phyloP scores from a whole-genome alignment of 1,140 invertebrate genomes.

The Lucilia sericata region DNA sequence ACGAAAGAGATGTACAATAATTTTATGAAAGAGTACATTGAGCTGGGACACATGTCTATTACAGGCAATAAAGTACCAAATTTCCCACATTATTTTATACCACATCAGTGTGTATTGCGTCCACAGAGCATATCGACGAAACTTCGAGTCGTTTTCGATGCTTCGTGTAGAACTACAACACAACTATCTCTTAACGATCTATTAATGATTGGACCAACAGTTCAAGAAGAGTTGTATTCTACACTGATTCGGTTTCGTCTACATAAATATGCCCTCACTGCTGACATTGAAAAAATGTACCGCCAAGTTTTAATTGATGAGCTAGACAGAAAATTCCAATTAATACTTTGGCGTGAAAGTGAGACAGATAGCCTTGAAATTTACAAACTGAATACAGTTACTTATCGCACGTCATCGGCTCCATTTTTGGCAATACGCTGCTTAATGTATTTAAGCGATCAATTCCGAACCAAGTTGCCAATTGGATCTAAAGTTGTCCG shows the following conservation, averaged over 20 bases:
- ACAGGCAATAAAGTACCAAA: constrained; percentile 51
- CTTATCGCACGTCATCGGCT: constrained; percentile 60
- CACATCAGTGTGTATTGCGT: constrained; percentile 47
- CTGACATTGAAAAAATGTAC: constrained; percentile 61
- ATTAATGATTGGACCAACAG: constrained; percentile 46
- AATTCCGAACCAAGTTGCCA: constrained; percentile 52
- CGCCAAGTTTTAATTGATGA: constrained; percentile 53
- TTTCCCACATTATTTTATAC: constrained; percentile 51
- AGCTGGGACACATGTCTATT: constrained; percentile 62
- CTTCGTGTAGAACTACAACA: constrained; percentile 36
- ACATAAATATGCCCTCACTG: constrained; percentile 52
- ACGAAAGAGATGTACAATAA: constrained; percentile 48
- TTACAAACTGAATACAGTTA: constrained; percentile 52
- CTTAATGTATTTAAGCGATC: constrained; percentile 59
- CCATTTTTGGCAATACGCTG: constrained; percentile 59
- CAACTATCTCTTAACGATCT: constrained; percentile 51
- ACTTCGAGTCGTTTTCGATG: constrained; percentile 46
- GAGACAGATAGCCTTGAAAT: constrained; percentile 31
- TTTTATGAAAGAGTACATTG: constrained; percentile 61
- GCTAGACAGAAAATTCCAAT: constrained; percentile 47
- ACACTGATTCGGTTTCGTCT: constrained; percentile 64
- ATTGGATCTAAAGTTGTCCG: constrained; percentile 51
- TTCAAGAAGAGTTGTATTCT: constrained; percentile 53
- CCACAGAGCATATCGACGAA: constrained; percentile 48
- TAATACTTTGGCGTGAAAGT: constrained; percentile 56